Base-by-base conservation (phyloP, 2,797 vertebrate genomes). In the Microtus californicus region DNA sequence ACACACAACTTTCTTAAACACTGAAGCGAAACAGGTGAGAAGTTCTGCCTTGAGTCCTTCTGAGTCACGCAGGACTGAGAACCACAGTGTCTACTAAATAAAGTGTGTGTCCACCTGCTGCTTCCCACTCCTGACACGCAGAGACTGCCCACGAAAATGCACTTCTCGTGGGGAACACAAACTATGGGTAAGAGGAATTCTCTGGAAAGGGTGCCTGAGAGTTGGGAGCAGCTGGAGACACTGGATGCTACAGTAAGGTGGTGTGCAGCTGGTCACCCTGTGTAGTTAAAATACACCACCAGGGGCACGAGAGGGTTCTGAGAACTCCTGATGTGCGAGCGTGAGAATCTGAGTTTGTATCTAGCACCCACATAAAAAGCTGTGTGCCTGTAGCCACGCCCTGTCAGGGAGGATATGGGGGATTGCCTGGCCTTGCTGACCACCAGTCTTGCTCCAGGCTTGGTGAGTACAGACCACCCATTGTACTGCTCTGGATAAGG, bases 71-170 rank as follows among this genome's bases (percentile, higher is more conserved):
- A 65, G 5, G 59, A 51, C 61, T 19, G 0, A 59, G 67, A 90
- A 71, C 29, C 15, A 4, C 15, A 4, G 17, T 27, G 17, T 9
- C 34, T 51, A 25, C 43, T 8, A 76, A 63, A 63, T 6, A 43
- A 83, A 15, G 25, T 25, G 6, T 0, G 10, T 2, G 67, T 19
- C 48, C 13, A 6, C 6, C 0, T 25, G 59, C n/a, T 9, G 21
- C 48, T 31, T 25, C 51, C 40, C 27, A 2, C 48, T 37, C 54
- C 27, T 15, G 45, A 54, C n/a, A 27, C 7, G 17, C 7, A n/a
- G 12, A 71, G 43, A 43, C 43, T 27, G 25, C 81, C 59, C 69
- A 13, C 54, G 69, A 71, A 82, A 37, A 27, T 37, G 5, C 8
- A 15, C 69, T 82, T 14, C n/a, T 37, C 0, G 5, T 23, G 21